Conservation (phyloP, 2,113 vertebrate genomes). For the Gila orcuttii region DNA sequence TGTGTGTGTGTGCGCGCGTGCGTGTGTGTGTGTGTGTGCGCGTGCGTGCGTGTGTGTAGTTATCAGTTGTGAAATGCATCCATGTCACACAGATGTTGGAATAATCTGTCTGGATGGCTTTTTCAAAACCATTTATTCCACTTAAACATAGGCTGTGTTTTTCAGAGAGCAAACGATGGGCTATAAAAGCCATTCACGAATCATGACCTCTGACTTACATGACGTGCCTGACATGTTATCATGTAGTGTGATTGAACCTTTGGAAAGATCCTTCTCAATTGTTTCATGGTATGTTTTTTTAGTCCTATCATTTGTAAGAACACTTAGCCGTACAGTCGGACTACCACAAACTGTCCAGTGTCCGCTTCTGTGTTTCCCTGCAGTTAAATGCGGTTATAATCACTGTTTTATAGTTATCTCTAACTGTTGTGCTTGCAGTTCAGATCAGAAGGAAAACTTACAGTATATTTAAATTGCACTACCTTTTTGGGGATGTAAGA, state of each 20-base stretch:
- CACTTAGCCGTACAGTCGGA: slow-evolving; percentile 2
- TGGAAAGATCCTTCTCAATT: slow-evolving; percentile 29
- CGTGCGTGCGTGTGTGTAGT: neutral
- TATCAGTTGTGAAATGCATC: neutral
- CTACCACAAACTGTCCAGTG: neutral
- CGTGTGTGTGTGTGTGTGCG: neutral
- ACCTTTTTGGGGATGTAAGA: neutral
- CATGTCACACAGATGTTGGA: slow-evolving; percentile 28
- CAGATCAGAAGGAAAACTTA: neutral
- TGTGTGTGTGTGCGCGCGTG: too few relatives aligned
- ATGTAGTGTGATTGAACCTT: neutral
- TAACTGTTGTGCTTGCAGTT: neutral
- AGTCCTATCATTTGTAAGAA: slow-evolving; percentile 1
- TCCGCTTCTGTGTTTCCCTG: neutral
- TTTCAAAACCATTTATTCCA: slow-evolving; percentile 73
- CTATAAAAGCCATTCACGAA: slow-evolving; percentile 63
- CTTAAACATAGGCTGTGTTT: slow-evolving; percentile 62
- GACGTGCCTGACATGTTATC: neutral
- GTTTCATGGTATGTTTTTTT: neutral
- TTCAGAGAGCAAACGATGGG: slow-evolving; percentile 66
- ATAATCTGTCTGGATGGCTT: slow-evolving; percentile 55
- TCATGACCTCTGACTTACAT: neutral
- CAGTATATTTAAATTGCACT: neutral
- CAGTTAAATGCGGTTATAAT: neutral
- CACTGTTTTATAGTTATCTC: neutral